These are phyloP conservation scores for Nephila pilipes DNA, from an alignment of 1,140 invertebrate species.

Conservation along the genomic window DNA sequence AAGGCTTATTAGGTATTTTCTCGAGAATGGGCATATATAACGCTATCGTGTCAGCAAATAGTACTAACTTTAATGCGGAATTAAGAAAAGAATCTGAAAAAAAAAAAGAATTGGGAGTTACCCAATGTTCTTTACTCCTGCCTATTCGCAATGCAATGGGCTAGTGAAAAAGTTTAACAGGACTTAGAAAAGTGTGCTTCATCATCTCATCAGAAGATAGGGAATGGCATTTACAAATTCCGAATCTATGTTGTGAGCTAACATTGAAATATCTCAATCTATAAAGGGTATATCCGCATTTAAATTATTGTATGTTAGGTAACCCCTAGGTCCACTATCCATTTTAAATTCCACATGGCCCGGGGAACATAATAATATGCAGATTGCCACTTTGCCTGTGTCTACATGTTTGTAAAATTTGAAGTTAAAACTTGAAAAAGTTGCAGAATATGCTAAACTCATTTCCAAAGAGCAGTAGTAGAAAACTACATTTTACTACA, in stretches of 20 bases:
- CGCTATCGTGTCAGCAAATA: no score
- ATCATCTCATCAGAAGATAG: not conserved
- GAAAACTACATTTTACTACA: not conserved
- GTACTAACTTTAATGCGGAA: not conserved
- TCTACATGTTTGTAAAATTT: not conserved
- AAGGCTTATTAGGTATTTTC: conserved; percentile 2
- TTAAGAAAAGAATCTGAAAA: no score
- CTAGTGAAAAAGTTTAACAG: conserved; percentile 19
- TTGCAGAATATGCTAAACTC: not conserved
- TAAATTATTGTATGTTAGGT: conserved; percentile 23
- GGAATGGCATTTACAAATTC: conserved; percentile 36
- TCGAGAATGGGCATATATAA: conserved; percentile 29
- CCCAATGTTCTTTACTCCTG: not conserved
- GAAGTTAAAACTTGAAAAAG: not conserved
- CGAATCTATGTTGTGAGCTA: conserved; percentile 57
- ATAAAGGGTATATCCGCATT: conserved; percentile 16
- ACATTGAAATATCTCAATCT: not conserved
- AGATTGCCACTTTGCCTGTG: not conserved
- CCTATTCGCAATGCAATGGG: not conserved
- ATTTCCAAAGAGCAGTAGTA: not conserved
- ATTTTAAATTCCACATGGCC: no score
- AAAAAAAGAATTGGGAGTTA: not conserved
- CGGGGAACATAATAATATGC: not conserved
- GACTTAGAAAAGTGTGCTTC: not conserved
- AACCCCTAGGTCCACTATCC: conserved; percentile 1